These are phyloP conservation scores for Eudasyphora cyanicolor DNA, from an alignment of 2,888 invertebrate genomes.

Conservation along the genomic window DNA sequence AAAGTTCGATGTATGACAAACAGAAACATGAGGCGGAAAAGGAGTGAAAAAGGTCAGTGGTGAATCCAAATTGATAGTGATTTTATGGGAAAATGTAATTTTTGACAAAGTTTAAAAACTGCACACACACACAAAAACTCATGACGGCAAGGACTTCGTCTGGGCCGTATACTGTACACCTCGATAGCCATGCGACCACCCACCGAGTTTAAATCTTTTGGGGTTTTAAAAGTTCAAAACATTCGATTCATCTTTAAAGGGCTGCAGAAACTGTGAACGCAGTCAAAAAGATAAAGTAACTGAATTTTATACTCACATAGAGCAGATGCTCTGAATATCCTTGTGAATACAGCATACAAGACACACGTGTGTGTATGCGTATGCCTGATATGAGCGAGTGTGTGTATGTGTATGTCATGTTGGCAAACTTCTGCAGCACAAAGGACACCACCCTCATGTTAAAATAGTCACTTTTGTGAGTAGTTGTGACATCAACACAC, in stretches of 20 bases:
- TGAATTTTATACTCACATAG: not conserved
- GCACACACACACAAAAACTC: not conserved
- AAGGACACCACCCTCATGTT: not conserved
- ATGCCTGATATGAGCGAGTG: not conserved
- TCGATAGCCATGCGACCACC: not conserved
- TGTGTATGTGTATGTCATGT: not conserved
- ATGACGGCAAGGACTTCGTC: slow-evolving; percentile 10
- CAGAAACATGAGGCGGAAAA: not conserved
- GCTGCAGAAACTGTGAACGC: not conserved
- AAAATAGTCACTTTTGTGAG: not conserved
- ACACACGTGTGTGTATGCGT: not conserved
- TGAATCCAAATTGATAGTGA: slow-evolving; percentile 39
- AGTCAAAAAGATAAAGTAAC: not conserved
- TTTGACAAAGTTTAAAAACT: slow-evolving; percentile 32
- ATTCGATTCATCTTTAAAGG: slow-evolving; percentile 23
- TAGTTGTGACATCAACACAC: not conserved
- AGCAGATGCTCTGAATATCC: not conserved
- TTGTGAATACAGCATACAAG: not conserved
- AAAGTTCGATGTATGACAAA: slow-evolving; percentile 12
- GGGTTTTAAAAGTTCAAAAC: slow-evolving; percentile 32
- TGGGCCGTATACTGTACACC: not conserved
- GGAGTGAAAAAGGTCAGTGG: slow-evolving; percentile 27
- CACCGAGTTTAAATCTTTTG: not conserved
- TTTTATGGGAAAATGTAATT: slow-evolving; percentile 34
- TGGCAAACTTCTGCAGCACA: not conserved